Conservation (phyloP, 2,113 vertebrate genomes). For the Pelecanus crispus region DNA sequence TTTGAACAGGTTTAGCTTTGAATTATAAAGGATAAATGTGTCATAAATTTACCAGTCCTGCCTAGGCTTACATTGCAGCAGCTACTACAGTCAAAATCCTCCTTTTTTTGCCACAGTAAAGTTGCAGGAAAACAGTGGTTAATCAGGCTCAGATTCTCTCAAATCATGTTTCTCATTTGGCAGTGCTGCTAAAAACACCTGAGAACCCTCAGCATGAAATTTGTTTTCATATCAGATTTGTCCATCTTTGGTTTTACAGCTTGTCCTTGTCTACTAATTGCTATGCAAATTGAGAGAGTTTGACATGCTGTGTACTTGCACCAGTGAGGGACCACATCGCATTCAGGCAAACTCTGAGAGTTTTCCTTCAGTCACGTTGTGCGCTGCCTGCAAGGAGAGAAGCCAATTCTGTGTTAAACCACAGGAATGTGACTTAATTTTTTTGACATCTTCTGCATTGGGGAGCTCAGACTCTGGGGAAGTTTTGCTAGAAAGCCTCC, state of each 20-base stretch:
- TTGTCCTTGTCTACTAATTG: neutral
- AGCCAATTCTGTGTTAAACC: neutral
- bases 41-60: neutral
- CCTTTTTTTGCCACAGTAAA: neutral
- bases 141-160: neutral
- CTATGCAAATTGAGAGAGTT: neutral
- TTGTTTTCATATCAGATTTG: neutral
- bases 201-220: conserved; percentile 12
- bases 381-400: neutral
- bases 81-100: neutral
- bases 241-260: neutral
- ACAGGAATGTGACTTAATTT: neutral
- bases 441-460: neutral
- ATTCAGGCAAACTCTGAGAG: neutral
- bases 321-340: neutral
- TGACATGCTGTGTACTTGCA: neutral
- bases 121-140: neutral
- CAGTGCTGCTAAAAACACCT: neutral
- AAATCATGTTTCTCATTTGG: conserved; percentile 4
- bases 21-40: neutral
- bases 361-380: neutral
- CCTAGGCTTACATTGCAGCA: neutral
- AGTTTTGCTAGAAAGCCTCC: neutral
- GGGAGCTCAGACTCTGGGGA: neutral
- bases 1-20: neutral